Conservation (phyloP, 1,140 invertebrate species). For the Cydia splendana region DNA sequence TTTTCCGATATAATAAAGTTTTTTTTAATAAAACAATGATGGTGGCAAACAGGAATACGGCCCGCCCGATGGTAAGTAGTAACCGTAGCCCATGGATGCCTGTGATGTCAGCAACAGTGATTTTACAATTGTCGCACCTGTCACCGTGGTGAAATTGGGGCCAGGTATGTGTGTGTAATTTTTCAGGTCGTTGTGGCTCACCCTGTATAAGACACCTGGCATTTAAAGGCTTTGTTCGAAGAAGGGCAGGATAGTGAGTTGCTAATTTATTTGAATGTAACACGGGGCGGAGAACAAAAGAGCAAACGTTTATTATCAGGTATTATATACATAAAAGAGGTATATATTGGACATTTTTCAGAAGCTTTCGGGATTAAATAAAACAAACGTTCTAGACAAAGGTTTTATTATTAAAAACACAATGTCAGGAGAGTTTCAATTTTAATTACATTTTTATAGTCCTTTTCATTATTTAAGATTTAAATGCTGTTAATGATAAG, state of each 20-base stretch:
- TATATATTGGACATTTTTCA: background rate
- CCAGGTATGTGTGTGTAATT: no score
- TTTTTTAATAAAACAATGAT: no score
- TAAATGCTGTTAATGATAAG: background rate
- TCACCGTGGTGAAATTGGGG: no score
- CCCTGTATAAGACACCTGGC: background rate
- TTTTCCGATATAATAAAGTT: no score
- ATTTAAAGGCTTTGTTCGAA: background rate
- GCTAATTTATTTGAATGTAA: background rate
- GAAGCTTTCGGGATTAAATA: background rate
- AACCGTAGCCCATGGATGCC: no score
- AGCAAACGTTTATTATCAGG: background rate
- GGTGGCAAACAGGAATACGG: no score
- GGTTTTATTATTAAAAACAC: background rate
- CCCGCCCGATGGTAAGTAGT: no score
- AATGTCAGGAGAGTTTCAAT: background rate
- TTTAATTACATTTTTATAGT: background rate
- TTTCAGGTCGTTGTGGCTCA: no score
- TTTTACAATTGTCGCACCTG: no score
- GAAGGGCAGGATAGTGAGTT: conserved; percentile 8
- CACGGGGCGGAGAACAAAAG: background rate
- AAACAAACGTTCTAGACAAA: background rate
- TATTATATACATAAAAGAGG: background rate
- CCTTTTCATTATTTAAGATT: background rate
- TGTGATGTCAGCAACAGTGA: no score